Evolutionary conservation across 2,888 invertebrate genomes (phyloP), one percentile per base, ranked within the genome.

Genomic region (Ophioninae sp.): DNA sequence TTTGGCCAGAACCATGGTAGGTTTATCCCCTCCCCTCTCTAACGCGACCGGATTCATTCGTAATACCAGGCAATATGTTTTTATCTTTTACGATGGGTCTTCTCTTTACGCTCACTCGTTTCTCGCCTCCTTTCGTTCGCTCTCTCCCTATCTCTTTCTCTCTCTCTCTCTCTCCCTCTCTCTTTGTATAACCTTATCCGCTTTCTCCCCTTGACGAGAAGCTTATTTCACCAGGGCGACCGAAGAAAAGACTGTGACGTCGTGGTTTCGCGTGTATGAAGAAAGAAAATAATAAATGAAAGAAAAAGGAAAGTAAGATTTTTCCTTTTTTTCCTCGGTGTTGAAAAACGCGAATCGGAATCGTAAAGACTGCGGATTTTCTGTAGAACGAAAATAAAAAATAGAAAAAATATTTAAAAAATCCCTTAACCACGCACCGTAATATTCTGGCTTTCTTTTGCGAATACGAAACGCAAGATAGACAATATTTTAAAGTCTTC

Each of bases 21-120:
- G 61, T 41, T 41, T 69, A 17, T 17, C 21, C 17, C 21, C 20
- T 23, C 67, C 20, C 39, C 37, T 59, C 23, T 21, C 50, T n/a
- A 44, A 37, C 21, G 21, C 73, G 68, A 74, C 59, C 61, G 44
- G 62, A 68, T 83, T 80, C 76, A 62, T 72, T 67, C 76, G 21
- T 67, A 77, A 80, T 83, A 73, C 74, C 77, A 59, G 57, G 81
- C 83, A 80, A 83, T 83, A 81, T 83, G 81, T 83, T 64, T 68
- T 79, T 81, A 81, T 81, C 81, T 81, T 57, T 72, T 70, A 75
- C 65, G 75, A 79, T 65, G 64, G 21, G 21, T 56, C 75, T 39
- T 72, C 50, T 20, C 44, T n/a, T 65, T 56, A 69, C 59, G 69
- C 75, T 76, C 70, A 20, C 44, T 59, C 72, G 37, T 23, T 37